A percentile compares a stretch with the other conserved stretches of the same genome.
Evolutionary conservation across 2,888 invertebrate genomes (phyloP).

Genomic region (Anoplius nigerrimus): DNA sequence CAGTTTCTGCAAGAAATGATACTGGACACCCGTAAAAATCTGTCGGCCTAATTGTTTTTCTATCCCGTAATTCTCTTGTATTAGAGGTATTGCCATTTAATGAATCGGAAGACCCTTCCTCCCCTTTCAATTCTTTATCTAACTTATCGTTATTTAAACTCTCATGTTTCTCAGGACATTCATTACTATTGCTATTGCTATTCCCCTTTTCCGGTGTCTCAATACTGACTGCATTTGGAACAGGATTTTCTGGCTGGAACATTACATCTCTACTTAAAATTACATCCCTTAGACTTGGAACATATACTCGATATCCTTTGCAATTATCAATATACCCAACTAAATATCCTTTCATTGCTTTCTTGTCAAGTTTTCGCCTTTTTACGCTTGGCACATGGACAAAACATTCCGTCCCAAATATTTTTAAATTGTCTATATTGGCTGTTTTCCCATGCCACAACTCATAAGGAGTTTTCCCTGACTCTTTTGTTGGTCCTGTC

Average conservation of each 20-base stretch:
- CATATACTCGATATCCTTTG: constrained; percentile 49
- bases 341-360: constrained; percentile 48
- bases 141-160: no score
- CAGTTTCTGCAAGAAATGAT: neutral
- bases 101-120: no score
- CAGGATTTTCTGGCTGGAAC: no score
- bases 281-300: constrained; percentile 37
- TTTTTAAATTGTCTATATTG: constrained; percentile 4
- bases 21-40: neutral
- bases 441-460: neutral
- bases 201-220: neutral
- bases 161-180: no score
- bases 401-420: constrained; percentile 31
- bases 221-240: no score
- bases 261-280: constrained; percentile 49
- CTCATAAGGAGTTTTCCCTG: neutral
- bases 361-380: constrained; percentile 42
- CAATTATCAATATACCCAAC: constrained; percentile 55
- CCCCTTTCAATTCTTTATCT: no score
- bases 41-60: neutral
- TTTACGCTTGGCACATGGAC: constrained; percentile 27
- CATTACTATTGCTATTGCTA: no score
- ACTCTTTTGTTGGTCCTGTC: neutral
- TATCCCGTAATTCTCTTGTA: neutral
- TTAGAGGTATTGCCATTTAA: neutral